Evolutionary conservation across 1,140 invertebrate species (phyloP).

Genomic region (Paracyclopina nana): DNA sequence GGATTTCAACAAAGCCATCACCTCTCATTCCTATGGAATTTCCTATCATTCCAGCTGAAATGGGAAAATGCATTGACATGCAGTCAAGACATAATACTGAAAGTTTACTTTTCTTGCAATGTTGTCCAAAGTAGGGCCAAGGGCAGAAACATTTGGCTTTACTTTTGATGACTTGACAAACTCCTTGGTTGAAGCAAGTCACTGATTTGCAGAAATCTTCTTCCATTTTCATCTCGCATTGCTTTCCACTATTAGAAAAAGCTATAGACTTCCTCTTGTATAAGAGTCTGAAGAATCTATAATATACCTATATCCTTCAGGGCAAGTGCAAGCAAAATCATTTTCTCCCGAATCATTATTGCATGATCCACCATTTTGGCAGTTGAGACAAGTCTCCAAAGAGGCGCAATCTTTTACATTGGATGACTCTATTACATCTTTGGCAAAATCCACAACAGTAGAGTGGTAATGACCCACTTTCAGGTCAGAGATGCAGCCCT

Average conservation of each 20-base stretch:
- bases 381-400: too few relatives aligned
- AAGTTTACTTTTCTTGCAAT: slow-evolving; percentile 1
- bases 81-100: too few relatives aligned
- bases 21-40: too few relatives aligned
- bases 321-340: background rate
- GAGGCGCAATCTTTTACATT: background rate
- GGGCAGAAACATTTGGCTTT: background rate
- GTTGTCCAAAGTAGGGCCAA: background rate
- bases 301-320: background rate
- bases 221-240: background rate
- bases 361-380: too few relatives aligned
- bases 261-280: background rate
- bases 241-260: background rate
- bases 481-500: background rate
- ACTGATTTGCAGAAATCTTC: background rate
- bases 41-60: too few relatives aligned
- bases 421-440: background rate
- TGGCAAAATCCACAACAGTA: background rate
- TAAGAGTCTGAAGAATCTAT: background rate
- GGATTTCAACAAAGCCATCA: too few relatives aligned
- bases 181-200: background rate
- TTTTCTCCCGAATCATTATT: background rate
- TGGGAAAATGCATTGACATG: too few relatives aligned
- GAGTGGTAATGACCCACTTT: background rate
- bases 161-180: background rate